Evolutionary conservation across 2,113 vertebrate species (phyloP), one percentile per base, ranked within the genome.

Genomic region (Martes martes): DNA sequence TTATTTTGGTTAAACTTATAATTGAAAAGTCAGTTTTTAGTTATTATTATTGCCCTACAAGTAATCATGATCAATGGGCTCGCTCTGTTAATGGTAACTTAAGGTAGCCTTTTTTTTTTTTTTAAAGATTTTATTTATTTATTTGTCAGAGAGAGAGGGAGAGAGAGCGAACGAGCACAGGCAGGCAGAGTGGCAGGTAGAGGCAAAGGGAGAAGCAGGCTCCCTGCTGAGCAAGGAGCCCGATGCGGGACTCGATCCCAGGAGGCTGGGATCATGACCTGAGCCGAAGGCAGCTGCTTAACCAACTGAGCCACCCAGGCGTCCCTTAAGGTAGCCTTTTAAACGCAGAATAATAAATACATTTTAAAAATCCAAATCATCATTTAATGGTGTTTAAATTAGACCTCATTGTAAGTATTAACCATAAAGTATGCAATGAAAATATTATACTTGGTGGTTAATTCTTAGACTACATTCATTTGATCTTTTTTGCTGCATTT

Each of bases 11-110:
- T 94, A 84, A 73, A 47, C 28, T 92, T 74, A 91, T 86, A 81
- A 92, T 80, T 55, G 45, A 88, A 88, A 67, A 87, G 52, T 33
- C 50, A 91, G 23, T 57, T 94, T 96, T 71, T 94, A 79, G n/a
- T 61, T 83, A 71, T 67, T 67, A 67, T 67, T 82, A 36, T 73
- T 96, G 61, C 8, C 59, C 26, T 94, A n/a, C 69, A 71, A 82
- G 31, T 76, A 86, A 23, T 69, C 69, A 50, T 39, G 24, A 93
- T 76, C 87, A 91, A 76, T 36, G 67, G 42, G 31, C 45, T 85
- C 3, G 1, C 73, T 74, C 21, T 82, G 73, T 91, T 91, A 93
- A 81, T n/a, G 63, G 33, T 39, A 23, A 67, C 31, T 83, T 67
- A 79, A 45, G 65, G 6, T 39, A 82, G 42, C n/a, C 55, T 95